Base-by-base conservation (phyloP, 2,797 vertebrate genomes). In the Hirundo rustica region DNA sequence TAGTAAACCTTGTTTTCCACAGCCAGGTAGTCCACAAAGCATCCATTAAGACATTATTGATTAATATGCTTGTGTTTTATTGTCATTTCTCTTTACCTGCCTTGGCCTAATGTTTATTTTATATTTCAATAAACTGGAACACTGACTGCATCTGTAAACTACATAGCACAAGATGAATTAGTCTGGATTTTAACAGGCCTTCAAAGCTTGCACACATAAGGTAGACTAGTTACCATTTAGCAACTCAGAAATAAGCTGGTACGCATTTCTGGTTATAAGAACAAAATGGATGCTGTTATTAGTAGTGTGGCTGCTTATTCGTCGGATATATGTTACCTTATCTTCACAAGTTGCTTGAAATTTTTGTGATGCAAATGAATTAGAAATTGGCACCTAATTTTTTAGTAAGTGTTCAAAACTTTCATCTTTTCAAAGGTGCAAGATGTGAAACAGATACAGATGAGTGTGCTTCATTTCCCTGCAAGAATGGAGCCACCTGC, bases 401-500 rank as follows among this genome's bases (percentile, higher is more conserved):
- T 75, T 96, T 93, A 76, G 29, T 88, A 80, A 95, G 81, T 67
- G 34, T 82, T 83, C 70, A 89, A 85, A 80, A 95, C 23, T 93
- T 95, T 97, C n/a, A 85, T 92, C 95, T 94, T 95, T 91, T 97
- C 91, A 94, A 98, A 99, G 98, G 97, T 93, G 65, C 85, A 47
- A 94, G 87, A 88, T 98, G 98, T 95, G 98, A 98, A 96, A 95
- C 97, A 96, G 98, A 98, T 97, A 96, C 98, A 97, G 97, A 98
- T 79, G 97, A 98, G 92, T 98, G 98, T 95, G 95, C 95, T 89
- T 98, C 98, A 80, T 97, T 97, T 96, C 98, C 98, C 80, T 98
- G 98, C 95, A 98, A 98, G 97, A 98, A 99, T 87, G 97, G 97
- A 97, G 98, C 97, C 93, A 97, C 98, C 90, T 98, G 98, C 98